Evolutionary conservation across 1,140 invertebrate genomes (phyloP).

Genomic region (Zeugodacus cucurbitae): DNA sequence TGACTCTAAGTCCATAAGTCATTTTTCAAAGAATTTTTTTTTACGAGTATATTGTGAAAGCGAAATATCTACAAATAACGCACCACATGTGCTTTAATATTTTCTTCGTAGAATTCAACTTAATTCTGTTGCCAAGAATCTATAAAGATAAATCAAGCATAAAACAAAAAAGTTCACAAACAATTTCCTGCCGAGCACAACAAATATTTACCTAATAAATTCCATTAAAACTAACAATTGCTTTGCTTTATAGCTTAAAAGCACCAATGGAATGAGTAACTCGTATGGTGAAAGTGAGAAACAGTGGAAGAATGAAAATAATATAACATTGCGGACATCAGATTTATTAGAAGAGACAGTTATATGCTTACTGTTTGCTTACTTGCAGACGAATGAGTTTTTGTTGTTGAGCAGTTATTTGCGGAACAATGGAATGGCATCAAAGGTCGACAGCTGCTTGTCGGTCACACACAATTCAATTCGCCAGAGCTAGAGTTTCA

Average conservation of each 20-base stretch:
- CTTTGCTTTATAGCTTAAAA: constrained; percentile 58
- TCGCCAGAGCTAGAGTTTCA: not conserved
- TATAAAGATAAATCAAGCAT: not conserved
- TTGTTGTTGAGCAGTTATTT: not conserved
- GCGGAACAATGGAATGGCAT: not conserved
- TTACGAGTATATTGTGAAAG: no score
- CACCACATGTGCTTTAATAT: no score
- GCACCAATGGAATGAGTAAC: not conserved
- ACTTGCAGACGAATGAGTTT: no score
- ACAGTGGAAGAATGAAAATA: not conserved
- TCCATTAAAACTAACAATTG: constrained; percentile 63
- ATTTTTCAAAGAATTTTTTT: no score
- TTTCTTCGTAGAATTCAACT: no score
- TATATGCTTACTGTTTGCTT: not conserved
- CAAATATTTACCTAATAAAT: constrained; percentile 62
- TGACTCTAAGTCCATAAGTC: no score
- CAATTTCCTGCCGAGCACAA: constrained; percentile 49
- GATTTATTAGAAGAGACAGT: not conserved
- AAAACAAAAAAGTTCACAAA: constrained; percentile 47
- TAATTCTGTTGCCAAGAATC: not conserved
- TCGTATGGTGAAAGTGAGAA: not conserved
- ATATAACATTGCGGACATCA: not conserved
- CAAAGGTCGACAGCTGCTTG: not conserved
- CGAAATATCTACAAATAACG: no score
- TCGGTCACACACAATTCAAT: not conserved